Conservation (phyloP, 2,113 vertebrate species). For the Macquaria ambigua region DNA sequence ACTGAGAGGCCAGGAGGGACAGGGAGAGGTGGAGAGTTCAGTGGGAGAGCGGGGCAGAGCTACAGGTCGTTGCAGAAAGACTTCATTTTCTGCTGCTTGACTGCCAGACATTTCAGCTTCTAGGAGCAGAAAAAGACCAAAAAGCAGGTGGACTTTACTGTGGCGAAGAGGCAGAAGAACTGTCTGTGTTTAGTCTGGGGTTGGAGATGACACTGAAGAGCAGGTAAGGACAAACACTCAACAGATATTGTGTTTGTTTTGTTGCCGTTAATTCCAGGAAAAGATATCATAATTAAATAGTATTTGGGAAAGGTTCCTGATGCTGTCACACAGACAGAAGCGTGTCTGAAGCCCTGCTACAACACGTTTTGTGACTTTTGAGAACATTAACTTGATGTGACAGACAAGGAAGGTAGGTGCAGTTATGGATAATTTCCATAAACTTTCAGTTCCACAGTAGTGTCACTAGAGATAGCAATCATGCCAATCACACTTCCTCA, state of each 20-base stretch:
- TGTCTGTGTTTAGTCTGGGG: constrained; percentile 20
- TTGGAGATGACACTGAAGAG: constrained; percentile 59
- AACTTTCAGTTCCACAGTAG: neutral
- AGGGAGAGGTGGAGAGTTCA: constrained; percentile 33
- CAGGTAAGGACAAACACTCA: constrained; percentile 66
- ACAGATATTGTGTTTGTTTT: neutral
- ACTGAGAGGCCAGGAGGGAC: constrained; percentile 19
- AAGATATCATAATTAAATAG: neutral
- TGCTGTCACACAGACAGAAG: neutral
- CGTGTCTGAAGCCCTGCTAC: neutral
- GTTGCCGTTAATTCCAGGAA: neutral
- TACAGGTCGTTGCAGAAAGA: constrained; percentile 59
- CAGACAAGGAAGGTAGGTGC: neutral
- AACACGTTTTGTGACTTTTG: constrained; percentile 4
- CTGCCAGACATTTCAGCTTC: constrained; percentile 9
- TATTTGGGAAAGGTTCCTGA: neutral
- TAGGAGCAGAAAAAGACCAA: neutral
- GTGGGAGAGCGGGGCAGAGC: constrained; percentile 38
- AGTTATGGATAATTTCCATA: neutral
- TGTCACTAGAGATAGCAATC: neutral
- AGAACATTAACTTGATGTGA: neutral
- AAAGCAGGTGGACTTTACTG: constrained; percentile 39
- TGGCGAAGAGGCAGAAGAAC: constrained; percentile 37
- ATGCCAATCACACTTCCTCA: neutral
- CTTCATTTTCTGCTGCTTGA: constrained; percentile 21